phyloP scores from a whole-genome alignment of 2,888 invertebrate genomes.

The Choristoneura rosaceana region DNA sequence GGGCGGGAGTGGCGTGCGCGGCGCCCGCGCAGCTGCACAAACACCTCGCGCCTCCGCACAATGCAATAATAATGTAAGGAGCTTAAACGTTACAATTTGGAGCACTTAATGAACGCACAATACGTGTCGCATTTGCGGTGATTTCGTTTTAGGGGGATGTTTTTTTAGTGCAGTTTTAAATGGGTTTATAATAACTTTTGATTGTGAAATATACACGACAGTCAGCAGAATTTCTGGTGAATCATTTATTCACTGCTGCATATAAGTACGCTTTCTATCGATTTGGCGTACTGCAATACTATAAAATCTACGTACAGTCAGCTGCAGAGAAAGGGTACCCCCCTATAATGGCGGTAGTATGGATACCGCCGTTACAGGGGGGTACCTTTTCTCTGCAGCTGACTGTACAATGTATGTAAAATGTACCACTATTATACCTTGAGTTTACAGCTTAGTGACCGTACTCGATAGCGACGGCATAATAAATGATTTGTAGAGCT shows the following conservation, averaged over 20 bases:
- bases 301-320: no score
- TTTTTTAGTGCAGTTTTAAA: slow-evolving; percentile 36
- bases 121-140: slow-evolving; percentile 39
- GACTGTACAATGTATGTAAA: no score
- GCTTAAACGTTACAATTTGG: slow-evolving; percentile 72
- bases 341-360: no score
- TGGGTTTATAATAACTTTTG: slow-evolving; percentile 35
- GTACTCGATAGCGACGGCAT: no score
- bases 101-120: slow-evolving; percentile 59
- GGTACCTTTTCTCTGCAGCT: no score
- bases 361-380: no score
- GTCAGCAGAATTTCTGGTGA: not conserved
- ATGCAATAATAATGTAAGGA: slow-evolving; percentile 71
- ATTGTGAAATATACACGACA: slow-evolving; percentile 28
- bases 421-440: no score
- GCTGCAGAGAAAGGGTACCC: no score
- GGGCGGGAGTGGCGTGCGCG: slow-evolving; percentile 37
- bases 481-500: no score
- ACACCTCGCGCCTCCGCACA: slow-evolving; percentile 58
- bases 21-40: slow-evolving; percentile 45
- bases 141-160: slow-evolving; percentile 33
- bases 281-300: not conserved
- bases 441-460: no score
- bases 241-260: no score
- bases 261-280: not conserved